Conservation (phyloP, 64 coral and sea anemone genomes). For the Stylophora pistillata region DNA sequence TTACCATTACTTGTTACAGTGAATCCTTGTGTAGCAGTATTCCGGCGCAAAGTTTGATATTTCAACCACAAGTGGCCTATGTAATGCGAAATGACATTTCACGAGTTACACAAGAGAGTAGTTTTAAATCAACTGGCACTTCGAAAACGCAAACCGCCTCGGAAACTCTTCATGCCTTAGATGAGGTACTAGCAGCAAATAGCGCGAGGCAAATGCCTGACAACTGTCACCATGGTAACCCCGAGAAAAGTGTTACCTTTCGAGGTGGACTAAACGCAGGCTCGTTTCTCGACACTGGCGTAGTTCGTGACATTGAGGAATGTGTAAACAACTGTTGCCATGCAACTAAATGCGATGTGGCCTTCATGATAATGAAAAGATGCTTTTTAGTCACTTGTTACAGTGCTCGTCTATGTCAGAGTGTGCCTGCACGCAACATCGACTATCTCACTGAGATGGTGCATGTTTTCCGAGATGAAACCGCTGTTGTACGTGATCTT, state of each 20-base stretch:
- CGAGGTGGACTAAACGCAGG: slow-evolving; percentile 61
- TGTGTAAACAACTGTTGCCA: slow-evolving; percentile 39
- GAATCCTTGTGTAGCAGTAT: slow-evolving; percentile 46
- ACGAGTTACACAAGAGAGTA: not conserved
- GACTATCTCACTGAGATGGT: slow-evolving; percentile 40
- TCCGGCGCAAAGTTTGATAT: slow-evolving; percentile 34
- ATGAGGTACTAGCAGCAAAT: not conserved
- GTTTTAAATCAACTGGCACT: not conserved
- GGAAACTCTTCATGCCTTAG: not conserved
- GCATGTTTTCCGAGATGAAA: slow-evolving; percentile 30
- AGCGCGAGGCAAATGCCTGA: not conserved
- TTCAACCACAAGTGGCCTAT: slow-evolving; percentile 48
- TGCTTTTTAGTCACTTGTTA: slow-evolving; percentile 63
- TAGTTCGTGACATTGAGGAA: slow-evolving; percentile 17
- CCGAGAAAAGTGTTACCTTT: slow-evolving; percentile 21
- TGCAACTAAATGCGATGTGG: slow-evolving; percentile 54
- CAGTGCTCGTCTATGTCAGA: slow-evolving; percentile 27
- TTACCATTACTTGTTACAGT: slow-evolving; percentile 71
- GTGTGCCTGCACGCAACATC: slow-evolving; percentile 22
- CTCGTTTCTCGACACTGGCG: slow-evolving; percentile 43
- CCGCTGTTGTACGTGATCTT: slow-evolving; percentile 3
- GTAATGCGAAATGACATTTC: not conserved
- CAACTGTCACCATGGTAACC: slow-evolving; percentile 36
- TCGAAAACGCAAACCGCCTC: not conserved
- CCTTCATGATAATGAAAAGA: slow-evolving; percentile 59